These are phyloP conservation scores for Actinemys pallida DNA, from an alignment of 2,113 vertebrate species.

Conservation along the genomic window DNA sequence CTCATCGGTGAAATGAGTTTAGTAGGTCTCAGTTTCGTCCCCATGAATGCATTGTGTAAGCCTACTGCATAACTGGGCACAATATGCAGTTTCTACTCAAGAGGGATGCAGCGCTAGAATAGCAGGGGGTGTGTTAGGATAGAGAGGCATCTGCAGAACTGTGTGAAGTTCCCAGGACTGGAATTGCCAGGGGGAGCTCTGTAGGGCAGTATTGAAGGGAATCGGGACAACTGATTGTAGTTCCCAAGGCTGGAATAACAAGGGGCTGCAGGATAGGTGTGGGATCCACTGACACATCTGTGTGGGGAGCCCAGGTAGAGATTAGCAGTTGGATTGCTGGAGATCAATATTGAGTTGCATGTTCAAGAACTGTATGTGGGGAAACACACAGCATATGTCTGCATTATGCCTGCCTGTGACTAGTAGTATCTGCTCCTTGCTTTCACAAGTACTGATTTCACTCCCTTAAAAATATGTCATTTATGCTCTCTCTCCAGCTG, in stretches of 20 bases:
- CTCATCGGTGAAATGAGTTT: constrained; percentile 11
- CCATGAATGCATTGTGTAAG: not conserved
- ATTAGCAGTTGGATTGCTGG: not conserved
- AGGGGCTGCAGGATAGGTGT: not conserved
- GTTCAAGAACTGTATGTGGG: not conserved
- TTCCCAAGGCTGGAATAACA: not conserved
- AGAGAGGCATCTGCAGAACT: not conserved
- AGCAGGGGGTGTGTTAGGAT: not conserved
- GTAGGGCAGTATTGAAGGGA: not conserved
- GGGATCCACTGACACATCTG: not conserved
- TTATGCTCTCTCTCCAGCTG: constrained; percentile 5
- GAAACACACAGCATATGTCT: not conserved
- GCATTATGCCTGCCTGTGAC: not conserved
- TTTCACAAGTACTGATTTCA: not conserved
- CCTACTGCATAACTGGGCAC: not conserved
- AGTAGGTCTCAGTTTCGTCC: not conserved
- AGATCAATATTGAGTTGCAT: not conserved
- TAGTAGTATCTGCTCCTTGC: not conserved
- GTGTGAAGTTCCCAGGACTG: not conserved
- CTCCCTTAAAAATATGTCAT: not conserved
- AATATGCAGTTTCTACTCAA: not conserved
- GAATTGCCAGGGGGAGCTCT: not conserved
- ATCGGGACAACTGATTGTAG: not conserved
- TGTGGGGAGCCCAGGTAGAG: not conserved
- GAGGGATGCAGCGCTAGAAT: not conserved